Percentiles rank a stretch among this genome's conserved stretches.
Conservation (phyloP, 2,797 vertebrate species). For the Chloroceryle amazona region DNA sequence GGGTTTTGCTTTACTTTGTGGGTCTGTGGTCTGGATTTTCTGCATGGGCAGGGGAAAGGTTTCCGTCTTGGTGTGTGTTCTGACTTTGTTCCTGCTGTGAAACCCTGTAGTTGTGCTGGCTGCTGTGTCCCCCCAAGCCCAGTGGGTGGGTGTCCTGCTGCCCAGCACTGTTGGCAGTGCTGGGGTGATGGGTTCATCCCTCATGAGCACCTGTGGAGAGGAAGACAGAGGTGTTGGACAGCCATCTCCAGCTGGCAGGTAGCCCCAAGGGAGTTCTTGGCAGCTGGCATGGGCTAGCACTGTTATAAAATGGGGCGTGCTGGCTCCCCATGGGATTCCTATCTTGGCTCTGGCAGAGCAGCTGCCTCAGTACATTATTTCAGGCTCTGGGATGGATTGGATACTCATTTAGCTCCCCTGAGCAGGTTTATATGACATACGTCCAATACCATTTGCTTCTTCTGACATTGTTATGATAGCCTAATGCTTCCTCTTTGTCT, state of each 20-base stretch:
- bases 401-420: background rate
- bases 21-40: background rate
- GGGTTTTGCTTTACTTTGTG: background rate
- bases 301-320: background rate
- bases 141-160: background rate
- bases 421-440: background rate
- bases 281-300: background rate
- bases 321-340: background rate
- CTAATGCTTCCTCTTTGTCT: background rate
- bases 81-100: background rate
- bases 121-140: background rate
- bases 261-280: background rate
- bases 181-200: background rate
- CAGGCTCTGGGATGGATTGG: background rate
- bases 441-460: background rate
- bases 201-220: background rate
- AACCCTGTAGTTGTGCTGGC: accelerated
- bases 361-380: background rate
- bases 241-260: background rate
- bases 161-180: accelerated
- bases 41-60: background rate
- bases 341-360: background rate
- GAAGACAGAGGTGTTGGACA: background rate
- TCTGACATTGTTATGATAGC: background rate
- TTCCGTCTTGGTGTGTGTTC: accelerated